Conservation (phyloP, 2,113 vertebrate species). For the Globicephala melas region DNA sequence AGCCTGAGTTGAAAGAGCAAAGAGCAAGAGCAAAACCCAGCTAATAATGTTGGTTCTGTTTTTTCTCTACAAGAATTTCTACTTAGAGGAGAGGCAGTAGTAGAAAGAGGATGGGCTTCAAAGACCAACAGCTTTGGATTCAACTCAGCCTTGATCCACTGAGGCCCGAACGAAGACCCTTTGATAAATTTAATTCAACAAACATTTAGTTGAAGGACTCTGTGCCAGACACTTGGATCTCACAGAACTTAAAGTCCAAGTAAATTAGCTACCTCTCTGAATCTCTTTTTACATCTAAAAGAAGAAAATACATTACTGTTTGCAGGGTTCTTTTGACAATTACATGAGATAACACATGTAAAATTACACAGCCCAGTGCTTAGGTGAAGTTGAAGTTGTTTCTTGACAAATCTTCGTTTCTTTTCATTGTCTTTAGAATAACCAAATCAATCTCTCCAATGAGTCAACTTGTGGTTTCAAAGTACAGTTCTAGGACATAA, state of each 20-base stretch:
- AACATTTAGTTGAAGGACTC: neutral
- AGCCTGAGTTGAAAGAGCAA: slow-evolving; percentile 33
- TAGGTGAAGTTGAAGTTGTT: neutral
- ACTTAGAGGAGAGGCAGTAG: neutral
- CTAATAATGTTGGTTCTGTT: neutral
- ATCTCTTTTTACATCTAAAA: neutral
- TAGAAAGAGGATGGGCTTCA: neutral
- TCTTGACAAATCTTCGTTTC: neutral
- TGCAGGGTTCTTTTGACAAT: neutral
- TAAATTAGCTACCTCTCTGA: neutral
- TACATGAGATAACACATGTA: neutral
- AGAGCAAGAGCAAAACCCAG: slow-evolving; percentile 16
- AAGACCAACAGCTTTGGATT: neutral
- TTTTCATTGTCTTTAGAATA: neutral
- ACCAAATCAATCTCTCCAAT: neutral
- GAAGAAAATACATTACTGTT: neutral
- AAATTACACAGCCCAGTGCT: neutral
- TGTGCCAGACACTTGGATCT: neutral
- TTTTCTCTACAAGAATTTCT: neutral
- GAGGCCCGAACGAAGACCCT: neutral
- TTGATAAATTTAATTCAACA: neutral
- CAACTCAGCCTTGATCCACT: neutral
- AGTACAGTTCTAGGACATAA: neutral
- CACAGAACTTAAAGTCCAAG: neutral
- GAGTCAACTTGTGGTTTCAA: slow-evolving; percentile 26